Evolutionary conservation across 2,113 vertebrate genomes (phyloP), one percentile per base, ranked within the genome.

Genomic region (Poeciliopsis retropinna): DNA sequence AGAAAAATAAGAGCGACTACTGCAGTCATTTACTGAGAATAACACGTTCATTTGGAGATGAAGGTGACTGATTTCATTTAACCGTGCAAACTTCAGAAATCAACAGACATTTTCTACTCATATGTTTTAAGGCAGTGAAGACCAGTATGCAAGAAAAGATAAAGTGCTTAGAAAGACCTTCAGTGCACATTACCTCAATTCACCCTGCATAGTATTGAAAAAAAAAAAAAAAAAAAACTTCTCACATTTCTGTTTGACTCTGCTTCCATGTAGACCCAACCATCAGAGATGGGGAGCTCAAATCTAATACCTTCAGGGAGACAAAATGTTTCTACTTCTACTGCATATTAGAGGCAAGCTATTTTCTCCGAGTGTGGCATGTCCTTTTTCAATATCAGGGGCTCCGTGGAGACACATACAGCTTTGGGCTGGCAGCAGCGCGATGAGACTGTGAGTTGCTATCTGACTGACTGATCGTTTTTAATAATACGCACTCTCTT

Each of bases 381-480:
- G 75, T 87, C 72, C 87, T 87, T 81, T 86, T 87, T 70, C 75
- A 88, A 75, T 63, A 86, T 80, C 76, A 71, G 74, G 32, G 15
- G 44, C 70, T 89, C 87, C 77, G 13, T 63, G 60, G 88, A 88
- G 81, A 86, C 76, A 63, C 54, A 68, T 66, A 70, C 29, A 67
- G 89, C 85, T 91, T 81, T 70, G 70, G 87, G 82, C 80, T 82
- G 80, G 80, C 75, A 82, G 82, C 37, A 8, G 69, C 11, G 68
- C 19, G 32, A 66, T 75, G 66, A 64, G 65, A 75, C 67, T 73
- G 60, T 75, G 79, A 85, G 82, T 54, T 85, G 70, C 72, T 76
- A 78, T 87, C 83, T 84, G 84, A 89, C 84, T 88, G 89, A 91
- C 76, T 88, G 87, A 92, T 90, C 5, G 87, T 89, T 89, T 90